phyloP scores from a whole-genome alignment of 2,113 vertebrate genomes.

The Catharus fuscescens region DNA sequence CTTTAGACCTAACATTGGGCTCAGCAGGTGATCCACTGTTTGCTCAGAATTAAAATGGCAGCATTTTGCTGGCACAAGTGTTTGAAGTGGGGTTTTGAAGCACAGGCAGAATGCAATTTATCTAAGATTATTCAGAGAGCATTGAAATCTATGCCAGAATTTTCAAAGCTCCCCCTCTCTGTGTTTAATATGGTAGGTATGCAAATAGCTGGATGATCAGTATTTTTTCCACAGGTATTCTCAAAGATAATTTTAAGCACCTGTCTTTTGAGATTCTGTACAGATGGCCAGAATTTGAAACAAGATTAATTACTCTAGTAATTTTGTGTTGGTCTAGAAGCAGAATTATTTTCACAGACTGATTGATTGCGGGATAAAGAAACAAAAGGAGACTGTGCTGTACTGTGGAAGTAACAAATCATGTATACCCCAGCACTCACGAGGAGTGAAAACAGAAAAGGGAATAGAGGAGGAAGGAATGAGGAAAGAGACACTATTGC shows the following conservation, averaged over 20 bases:
- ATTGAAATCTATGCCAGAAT: conserved; percentile 37
- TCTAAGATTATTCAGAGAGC: conserved; percentile 40
- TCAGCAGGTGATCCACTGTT: conserved; percentile 73
- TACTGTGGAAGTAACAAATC: not conserved
- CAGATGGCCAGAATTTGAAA: conserved; percentile 55
- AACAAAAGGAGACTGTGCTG: not conserved
- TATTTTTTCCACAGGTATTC: conserved; percentile 57
- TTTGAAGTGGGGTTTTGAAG: conserved; percentile 65
- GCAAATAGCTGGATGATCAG: conserved; percentile 40
- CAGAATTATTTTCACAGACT: not conserved
- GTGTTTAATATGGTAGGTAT: conserved; percentile 15
- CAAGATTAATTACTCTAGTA: conserved; percentile 36
- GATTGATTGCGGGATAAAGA: not conserved
- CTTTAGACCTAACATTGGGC: conserved; percentile 68
- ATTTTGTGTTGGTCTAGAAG: conserved; percentile 18
- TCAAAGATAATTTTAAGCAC: conserved; percentile 53
- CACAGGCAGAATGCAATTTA: conserved; percentile 41
- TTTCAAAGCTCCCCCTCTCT: conserved; percentile 32
- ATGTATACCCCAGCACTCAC: rapidly evolving
- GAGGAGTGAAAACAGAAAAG: not conserved
- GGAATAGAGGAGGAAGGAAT: not conserved
- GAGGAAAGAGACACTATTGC: not conserved
- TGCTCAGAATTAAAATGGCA: conserved; percentile 69
- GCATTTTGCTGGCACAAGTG: conserved; percentile 44
- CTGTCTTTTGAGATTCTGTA: conserved; percentile 48